Evolutionary conservation across 2,797 vertebrate genomes (phyloP), one percentile per base, ranked within the genome.

Genomic region (Poecilia gillii): DNA sequence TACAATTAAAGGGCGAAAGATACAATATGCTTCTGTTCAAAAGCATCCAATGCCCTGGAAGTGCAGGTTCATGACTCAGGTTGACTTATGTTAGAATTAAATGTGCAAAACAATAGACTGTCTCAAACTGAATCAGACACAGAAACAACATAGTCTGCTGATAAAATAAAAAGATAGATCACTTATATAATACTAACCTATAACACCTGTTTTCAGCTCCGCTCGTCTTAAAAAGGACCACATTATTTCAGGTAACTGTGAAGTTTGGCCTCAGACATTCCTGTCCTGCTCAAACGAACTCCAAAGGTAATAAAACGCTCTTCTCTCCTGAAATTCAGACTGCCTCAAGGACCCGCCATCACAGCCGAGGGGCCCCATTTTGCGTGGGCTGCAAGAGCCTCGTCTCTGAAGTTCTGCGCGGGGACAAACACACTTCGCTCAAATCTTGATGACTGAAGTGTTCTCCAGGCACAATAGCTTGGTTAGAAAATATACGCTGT

Each of bases 401-500:
- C 59, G 55, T 81, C 76, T 68, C 43, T 47, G 31, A 45, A 43
- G 72, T 82, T 85, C 78, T 76, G 62, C 11, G 39, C 73, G 0
- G 75, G 76, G 73, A 79, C 72, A 79, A 81, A 84, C 57, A 72
- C 82, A 87, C 91, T 88, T 83, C 84, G 72, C 88, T 90, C 82
- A 86, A 84, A 89, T 86, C 86, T 88, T 94, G 93, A 95, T 95
- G 93, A 92, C 85, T 91, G 80, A 77, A 92, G 91, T 80, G 92
- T 89, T 92, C 90, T 92, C 82, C 73, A 89, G 85, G 81, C 87
- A 81, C 84, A 87, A 86, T 72, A 46, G 80, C 85, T 80, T 76
- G 62, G 84, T 80, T 85, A 79, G 77, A 88, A 88, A 89, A 91
- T 87, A 86, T 74, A 79, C 20, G 4, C 77, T 83, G 87, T 84